Percentiles rank a stretch among this genome's conserved stretches.
phyloP scores from a whole-genome alignment of 2,113 vertebrate genomes.

The Leptosomus discolor region DNA sequence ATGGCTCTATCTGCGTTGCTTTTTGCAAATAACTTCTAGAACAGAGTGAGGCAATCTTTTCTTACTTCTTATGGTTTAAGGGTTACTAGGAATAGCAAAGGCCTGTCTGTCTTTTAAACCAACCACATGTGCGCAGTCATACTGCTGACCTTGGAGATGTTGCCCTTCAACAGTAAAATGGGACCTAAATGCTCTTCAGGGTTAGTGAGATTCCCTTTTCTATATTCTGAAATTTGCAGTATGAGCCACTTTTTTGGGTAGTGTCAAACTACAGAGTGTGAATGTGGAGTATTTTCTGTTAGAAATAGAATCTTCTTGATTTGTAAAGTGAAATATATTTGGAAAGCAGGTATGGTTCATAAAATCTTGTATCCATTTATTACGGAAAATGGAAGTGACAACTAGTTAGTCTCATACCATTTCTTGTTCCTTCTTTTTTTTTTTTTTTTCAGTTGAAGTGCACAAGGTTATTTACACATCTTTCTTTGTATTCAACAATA shows the following conservation, averaged over 20 bases:
- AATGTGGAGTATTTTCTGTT: neutral
- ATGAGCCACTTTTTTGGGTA: neutral
- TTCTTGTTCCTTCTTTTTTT: neutral
- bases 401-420: neutral
- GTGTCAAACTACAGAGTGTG: neutral
- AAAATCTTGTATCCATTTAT: neutral
- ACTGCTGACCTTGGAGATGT: neutral
- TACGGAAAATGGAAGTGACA: neutral
- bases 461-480: neutral
- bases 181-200: neutral
- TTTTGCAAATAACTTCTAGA: neutral
- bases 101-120: neutral
- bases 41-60: neutral
- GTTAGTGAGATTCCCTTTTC: neutral
- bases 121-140: fast-evolving
- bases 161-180: neutral
- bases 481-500: neutral
- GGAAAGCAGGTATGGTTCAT: neutral
- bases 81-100: neutral
- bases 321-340: neutral
- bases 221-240: neutral
- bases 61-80: neutral
- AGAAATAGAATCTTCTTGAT: neutral
- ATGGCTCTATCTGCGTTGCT: neutral
- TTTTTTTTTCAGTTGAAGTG: neutral